Base-by-base conservation (phyloP, 92 coral and sea anemone genomes). In the Porites lobata region DNA sequence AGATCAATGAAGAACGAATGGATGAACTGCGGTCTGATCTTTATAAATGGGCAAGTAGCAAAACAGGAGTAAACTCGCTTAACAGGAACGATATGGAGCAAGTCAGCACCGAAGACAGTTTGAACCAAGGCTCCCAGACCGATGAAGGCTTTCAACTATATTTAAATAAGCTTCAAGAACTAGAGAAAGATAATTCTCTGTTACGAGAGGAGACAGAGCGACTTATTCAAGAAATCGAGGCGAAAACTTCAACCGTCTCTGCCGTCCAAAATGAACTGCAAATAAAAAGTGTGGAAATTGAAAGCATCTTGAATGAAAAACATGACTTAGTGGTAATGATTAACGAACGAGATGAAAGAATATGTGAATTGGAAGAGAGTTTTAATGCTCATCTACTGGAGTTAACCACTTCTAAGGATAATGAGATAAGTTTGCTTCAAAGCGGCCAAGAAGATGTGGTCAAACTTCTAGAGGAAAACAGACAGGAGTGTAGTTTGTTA, bases 311-410 rank as follows among this genome's bases (percentile, higher is more conserved):
- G 29, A 56, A 83, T 32, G 96, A 90, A 64, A 95, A 91, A 75
- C 88, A 77, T 15, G 81, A 66, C 56, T 80, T 97, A 75, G 78
- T 97, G 81, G 83, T 73, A 12, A 89, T 92, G 94, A 92, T 97
- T 38, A 92, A 88, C 54, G 98, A 95, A 66, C 86, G 94, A 52
- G 99, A 97, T 71, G 88, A 86, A 50, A 88, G 90, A 70, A 86
- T 97, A 24, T 71, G 83, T n/a, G 98, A 97, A 66, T 87, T 97
- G n/a, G 96, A 97, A 78, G 98, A 95, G 26, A 80, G 93, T 26
- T 92, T 87, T 72, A 95, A 95, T 22, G 88, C 95, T 10, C 98
- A 93, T 81, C 78, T 92, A 75, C 56, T 88, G 47, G 98, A 95
- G 7, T 86, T 95, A 8, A 78, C 96, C 10, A 65, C 89, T 10